These are phyloP conservation scores for Osmerus eperlanus DNA, from an alignment of 2,113 vertebrate genomes.

Conservation along the genomic window DNA sequence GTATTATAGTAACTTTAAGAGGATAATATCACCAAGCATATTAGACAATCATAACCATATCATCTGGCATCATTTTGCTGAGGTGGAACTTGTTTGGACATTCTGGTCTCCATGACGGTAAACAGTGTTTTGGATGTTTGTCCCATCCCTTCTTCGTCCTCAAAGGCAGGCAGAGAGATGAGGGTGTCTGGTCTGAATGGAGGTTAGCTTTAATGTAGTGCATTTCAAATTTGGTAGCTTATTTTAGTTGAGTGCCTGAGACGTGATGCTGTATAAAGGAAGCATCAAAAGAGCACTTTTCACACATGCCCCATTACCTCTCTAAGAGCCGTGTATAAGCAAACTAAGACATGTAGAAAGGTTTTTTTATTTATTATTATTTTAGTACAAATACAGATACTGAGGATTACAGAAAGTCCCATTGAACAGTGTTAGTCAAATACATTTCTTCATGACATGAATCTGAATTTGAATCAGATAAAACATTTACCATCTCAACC, in stretches of 20 bases:
- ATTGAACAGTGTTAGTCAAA: not conserved
- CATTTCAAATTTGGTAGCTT: no score
- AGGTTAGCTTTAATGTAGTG: no score
- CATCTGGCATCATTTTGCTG: not conserved
- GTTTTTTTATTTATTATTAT: not conserved
- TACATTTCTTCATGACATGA: not conserved
- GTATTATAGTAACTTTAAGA: not conserved
- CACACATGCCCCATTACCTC: no score
- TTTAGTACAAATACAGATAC: not conserved
- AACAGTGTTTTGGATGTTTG: not conserved
- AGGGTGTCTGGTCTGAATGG: no score
- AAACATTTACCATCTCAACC: no score
- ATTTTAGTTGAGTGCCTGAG: no score
- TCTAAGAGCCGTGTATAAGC: not conserved
- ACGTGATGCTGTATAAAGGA: no score
- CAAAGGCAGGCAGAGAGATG: no score
- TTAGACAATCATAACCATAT: not conserved
- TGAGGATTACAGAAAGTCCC: not conserved
- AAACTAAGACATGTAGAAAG: not conserved
- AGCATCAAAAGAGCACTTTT: no score
- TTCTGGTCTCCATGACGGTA: not conserved
- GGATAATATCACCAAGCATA: not conserved
- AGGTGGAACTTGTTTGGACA: not conserved
- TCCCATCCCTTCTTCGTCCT: no score
- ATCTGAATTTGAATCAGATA: no score